Evolutionary conservation across 2,113 vertebrate species (phyloP).

Genomic region (Strix aluco): DNA sequence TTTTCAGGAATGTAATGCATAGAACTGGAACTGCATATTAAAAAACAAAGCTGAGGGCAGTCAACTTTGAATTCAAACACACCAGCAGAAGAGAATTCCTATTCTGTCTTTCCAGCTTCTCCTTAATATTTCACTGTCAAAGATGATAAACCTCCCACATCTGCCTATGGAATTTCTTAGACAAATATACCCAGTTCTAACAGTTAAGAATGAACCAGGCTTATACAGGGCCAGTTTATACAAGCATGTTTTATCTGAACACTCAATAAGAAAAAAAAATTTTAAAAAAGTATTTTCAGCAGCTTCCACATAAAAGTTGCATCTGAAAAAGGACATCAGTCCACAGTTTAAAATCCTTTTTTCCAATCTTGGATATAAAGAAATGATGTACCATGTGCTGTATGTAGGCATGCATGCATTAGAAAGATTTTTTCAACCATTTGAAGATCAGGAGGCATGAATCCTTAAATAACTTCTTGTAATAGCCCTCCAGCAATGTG

Average conservation of each 20-base stretch:
- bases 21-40: not conserved
- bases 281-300: not conserved
- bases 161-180: not conserved
- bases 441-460: not conserved
- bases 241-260: not conserved
- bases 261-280: not conserved
- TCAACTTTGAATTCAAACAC: not conserved
- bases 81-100: not conserved
- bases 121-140: not conserved
- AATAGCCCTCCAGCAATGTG: not conserved
- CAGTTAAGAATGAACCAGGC: not conserved
- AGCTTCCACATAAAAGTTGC: not conserved
- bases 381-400: not conserved
- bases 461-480: not conserved
- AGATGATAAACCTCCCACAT: not conserved
- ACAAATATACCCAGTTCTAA: not conserved
- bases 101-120: not conserved
- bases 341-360: not conserved
- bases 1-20: not conserved
- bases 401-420: not conserved
- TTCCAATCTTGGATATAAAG: not conserved
- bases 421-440: not conserved
- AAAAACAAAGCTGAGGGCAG: not conserved
- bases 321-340: not conserved
- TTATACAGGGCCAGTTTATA: not conserved